Percentiles rank a stretch among this genome's conserved stretches.
phyloP scores from a whole-genome alignment of 1,140 invertebrate genomes.

The Teleogryllus occipitalis region DNA sequence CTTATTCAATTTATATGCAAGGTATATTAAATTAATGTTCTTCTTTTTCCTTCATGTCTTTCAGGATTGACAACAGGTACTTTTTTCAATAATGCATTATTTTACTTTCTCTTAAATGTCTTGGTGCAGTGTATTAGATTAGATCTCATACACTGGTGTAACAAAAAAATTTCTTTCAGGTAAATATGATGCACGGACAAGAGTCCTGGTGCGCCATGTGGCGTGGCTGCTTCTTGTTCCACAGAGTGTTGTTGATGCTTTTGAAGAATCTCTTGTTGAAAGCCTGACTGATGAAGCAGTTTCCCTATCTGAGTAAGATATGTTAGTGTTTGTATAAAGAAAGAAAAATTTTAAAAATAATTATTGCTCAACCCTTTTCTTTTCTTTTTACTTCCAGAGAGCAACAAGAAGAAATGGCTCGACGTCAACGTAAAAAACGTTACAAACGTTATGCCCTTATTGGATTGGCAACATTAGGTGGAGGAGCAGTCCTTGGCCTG shows the following conservation, averaged over 20 bases:
- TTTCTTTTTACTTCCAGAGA: constrained; percentile 29
- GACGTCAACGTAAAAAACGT: constrained; percentile 44
- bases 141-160: background rate
- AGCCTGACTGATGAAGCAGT: constrained; percentile 34
- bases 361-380: background rate
- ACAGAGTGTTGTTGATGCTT: constrained; percentile 43
- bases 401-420: constrained; percentile 39
- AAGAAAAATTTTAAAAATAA: background rate
- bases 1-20: constrained; percentile 11
- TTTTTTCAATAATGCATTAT: background rate
- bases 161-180: constrained; percentile 36
- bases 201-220: constrained; percentile 49
- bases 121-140: background rate
- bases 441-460: constrained; percentile 55
- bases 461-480: constrained; percentile 54
- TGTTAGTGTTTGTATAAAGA: too few relatives aligned
- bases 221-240: constrained; percentile 45
- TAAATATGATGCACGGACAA: constrained; percentile 54
- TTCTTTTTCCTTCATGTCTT: background rate
- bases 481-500: constrained; percentile 55
- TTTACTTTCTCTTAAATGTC: background rate
- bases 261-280: constrained; percentile 40
- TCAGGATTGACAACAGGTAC: background rate
- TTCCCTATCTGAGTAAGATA: constrained; percentile 34
- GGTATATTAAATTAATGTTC: constrained; percentile 2